These are phyloP conservation scores for Psittacula cyanocephala DNA, from an alignment of 2,113 vertebrate genomes.

Conservation along the genomic window DNA sequence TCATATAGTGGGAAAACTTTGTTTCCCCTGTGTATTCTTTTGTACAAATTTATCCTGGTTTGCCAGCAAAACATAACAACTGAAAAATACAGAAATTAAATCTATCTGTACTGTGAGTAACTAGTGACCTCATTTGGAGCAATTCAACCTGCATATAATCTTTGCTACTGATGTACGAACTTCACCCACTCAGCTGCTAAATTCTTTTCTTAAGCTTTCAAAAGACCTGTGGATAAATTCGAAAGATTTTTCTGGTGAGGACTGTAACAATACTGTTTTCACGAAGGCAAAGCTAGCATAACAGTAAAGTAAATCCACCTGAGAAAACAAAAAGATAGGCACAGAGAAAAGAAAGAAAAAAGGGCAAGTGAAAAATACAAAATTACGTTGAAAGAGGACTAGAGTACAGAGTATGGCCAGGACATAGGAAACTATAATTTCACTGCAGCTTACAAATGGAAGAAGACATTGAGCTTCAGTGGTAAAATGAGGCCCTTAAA, in stretches of 20 bases:
- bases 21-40: background rate
- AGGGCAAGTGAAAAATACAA: background rate
- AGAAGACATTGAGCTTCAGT: background rate
- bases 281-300: background rate
- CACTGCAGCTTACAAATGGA: background rate
- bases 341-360: background rate
- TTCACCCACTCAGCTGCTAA: background rate
- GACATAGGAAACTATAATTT: background rate
- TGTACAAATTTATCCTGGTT: background rate
- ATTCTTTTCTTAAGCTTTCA: background rate
- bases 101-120: background rate
- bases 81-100: background rate
- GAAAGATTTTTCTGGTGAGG: background rate
- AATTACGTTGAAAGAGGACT: background rate
- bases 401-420: background rate
- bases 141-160: background rate
- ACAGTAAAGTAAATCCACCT: background rate
- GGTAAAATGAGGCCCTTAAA: background rate
- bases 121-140: background rate
- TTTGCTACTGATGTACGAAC: background rate
- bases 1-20: background rate
- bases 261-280: background rate
- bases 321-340: background rate
- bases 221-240: background rate
- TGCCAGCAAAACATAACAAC: background rate